A percentile compares a stretch with the other conserved stretches of the same genome.
phyloP scores from a whole-genome alignment of 2,797 vertebrate genomes.

The Synanceia verrucosa region DNA sequence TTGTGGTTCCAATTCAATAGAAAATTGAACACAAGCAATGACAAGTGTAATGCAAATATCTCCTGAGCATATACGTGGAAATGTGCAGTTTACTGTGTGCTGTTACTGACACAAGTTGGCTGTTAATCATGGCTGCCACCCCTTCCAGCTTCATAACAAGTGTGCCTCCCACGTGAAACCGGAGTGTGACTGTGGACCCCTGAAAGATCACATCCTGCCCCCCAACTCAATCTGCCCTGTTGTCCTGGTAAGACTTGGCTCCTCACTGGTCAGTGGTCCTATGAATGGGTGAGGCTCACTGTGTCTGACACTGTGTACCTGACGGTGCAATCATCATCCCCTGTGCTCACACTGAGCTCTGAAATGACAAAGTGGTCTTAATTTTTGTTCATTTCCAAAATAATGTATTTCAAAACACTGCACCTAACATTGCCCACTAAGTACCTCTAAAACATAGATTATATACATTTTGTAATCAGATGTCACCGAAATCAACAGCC shows the following conservation, averaged over 20 bases:
- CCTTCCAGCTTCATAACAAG: slow-evolving; percentile 92
- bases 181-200: slow-evolving; percentile 92
- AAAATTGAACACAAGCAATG: slow-evolving; percentile 34
- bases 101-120: slow-evolving; percentile 2
- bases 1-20: slow-evolving; percentile 48
- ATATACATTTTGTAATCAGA: not conserved
- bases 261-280: slow-evolving; percentile 9
- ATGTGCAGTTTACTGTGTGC: not conserved
- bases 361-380: slow-evolving; percentile 31
- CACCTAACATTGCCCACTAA: not conserved
- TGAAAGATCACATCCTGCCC: slow-evolving; percentile 94
- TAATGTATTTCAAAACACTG: slow-evolving; percentile 11
- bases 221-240: slow-evolving; percentile 92
- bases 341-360: slow-evolving; percentile 42
- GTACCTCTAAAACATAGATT: not conserved
- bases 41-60: slow-evolving; percentile 39
- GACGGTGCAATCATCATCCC: slow-evolving; percentile 51
- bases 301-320: slow-evolving; percentile 16
- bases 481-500: not conserved
- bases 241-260: slow-evolving; percentile 87
- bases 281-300: slow-evolving; percentile 12
- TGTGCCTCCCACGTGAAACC: slow-evolving; percentile 95
- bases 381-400: slow-evolving; percentile 26
- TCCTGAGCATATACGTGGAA: not conserved
- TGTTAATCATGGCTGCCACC: slow-evolving; percentile 46